Evolutionary conservation across 2,888 invertebrate species (phyloP).

Genomic region (Agrotis ipsilon): DNA sequence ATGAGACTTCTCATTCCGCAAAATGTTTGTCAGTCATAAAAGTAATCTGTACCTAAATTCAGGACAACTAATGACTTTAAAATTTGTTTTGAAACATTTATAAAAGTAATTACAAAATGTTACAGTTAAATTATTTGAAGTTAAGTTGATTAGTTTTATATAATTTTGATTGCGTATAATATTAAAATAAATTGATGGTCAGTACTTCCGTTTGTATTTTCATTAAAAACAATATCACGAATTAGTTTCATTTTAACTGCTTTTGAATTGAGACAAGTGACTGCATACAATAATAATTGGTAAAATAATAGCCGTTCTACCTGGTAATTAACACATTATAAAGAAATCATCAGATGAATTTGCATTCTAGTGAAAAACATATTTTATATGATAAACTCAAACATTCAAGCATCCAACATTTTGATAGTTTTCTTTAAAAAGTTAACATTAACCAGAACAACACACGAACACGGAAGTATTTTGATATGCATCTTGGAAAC

Average conservation of each 20-base stretch:
- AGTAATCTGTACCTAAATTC: slow-evolving; percentile 18
- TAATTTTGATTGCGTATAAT: neutral
- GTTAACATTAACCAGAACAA: slow-evolving; percentile 51
- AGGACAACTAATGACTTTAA: slow-evolving; percentile 21
- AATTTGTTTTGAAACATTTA: slow-evolving; percentile 8
- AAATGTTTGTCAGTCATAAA: slow-evolving; percentile 30
- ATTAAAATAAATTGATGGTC: neutral
- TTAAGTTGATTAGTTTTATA: neutral
- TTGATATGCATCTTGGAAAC: slow-evolving; percentile 81
- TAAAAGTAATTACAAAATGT: neutral
- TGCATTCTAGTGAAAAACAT: neutral
- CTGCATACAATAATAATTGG: too few relatives aligned
- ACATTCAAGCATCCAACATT: slow-evolving; percentile 42
- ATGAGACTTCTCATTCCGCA: slow-evolving; percentile 23
- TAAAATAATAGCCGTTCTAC: too few relatives aligned
- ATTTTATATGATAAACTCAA: slow-evolving; percentile 27
- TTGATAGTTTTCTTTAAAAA: slow-evolving; percentile 32
- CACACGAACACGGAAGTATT: slow-evolving; percentile 68
- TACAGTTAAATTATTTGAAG: neutral
- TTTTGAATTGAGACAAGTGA: too few relatives aligned
- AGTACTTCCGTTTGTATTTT: neutral
- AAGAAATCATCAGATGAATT: too few relatives aligned
- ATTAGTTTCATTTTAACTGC: too few relatives aligned
- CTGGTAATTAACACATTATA: too few relatives aligned
- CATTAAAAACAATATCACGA: neutral